Conservation (phyloP, 2,888 invertebrate genomes). For the Cephus runcator region DNA sequence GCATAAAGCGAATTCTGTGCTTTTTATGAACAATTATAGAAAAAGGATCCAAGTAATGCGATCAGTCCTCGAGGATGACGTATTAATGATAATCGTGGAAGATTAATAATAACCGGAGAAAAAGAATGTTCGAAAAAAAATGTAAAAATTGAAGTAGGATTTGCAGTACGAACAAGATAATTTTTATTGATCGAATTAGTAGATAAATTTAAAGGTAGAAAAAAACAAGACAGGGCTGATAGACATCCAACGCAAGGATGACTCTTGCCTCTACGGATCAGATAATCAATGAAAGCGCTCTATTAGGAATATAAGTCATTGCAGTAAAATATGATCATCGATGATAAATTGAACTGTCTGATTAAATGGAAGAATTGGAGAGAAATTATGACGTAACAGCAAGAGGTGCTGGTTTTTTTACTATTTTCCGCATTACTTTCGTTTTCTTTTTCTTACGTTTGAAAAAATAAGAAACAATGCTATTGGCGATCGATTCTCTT, state of each 20-base stretch:
- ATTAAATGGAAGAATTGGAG: background rate
- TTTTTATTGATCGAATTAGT: background rate
- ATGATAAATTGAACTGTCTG: background rate
- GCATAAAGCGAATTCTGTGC: background rate
- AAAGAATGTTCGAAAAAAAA: background rate
- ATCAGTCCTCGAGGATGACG: background rate
- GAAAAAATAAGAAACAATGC: background rate
- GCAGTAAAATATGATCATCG: background rate
- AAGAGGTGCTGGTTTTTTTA: background rate
- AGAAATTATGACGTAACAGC: background rate
- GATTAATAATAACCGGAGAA: background rate
- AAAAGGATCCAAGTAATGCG: background rate
- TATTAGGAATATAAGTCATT: background rate
- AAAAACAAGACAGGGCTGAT: background rate
- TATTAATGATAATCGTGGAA: background rate
- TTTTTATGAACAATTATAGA: background rate
- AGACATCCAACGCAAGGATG: background rate
- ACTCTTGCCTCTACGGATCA: background rate
- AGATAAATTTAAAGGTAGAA: background rate
- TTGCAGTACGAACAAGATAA: background rate
- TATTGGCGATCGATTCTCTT: conserved; percentile 26
- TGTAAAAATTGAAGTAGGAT: background rate
- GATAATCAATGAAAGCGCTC: background rate
- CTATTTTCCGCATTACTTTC: background rate
- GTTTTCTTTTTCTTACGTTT: background rate